phyloP scores from a whole-genome alignment of 2,888 invertebrate species.

The Catocala sponsa region DNA sequence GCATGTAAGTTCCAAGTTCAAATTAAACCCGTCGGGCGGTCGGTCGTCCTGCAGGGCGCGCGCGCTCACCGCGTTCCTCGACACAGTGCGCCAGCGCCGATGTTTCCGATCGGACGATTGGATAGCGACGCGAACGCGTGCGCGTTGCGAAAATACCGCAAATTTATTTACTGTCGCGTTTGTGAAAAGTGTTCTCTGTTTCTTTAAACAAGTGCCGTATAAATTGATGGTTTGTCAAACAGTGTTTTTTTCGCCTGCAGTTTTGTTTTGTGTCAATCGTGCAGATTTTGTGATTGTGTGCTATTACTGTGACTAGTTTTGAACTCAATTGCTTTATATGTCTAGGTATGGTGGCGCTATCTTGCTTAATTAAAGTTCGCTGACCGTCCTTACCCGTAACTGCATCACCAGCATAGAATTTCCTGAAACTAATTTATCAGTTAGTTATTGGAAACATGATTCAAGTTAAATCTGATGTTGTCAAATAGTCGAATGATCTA shows the following conservation, averaged over 20 bases:
- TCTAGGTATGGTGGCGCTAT: constrained; percentile 47
- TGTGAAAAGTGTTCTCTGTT: constrained; percentile 46
- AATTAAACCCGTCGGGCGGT: constrained; percentile 68
- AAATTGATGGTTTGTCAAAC: constrained; percentile 18
- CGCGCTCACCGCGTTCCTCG: constrained; percentile 38
- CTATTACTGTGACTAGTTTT: constrained; percentile 52
- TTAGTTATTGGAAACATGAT: constrained; percentile 40
- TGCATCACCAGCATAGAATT: constrained; percentile 31
- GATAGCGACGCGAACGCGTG: constrained; percentile 63
- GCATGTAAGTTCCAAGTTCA: constrained; percentile 74
- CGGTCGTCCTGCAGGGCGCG: constrained; percentile 56
- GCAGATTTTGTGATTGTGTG: constrained; percentile 57
- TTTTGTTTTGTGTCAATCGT: constrained; percentile 41
- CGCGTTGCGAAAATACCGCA: constrained; percentile 66
- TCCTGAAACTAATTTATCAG: constrained; percentile 15
- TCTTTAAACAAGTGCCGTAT: constrained; percentile 54
- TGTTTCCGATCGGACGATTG: constrained; percentile 78
- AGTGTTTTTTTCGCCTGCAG: constrained; percentile 24
- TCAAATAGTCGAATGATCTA: constrained; percentile 69
- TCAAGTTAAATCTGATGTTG: constrained; percentile 45
- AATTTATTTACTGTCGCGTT: constrained; percentile 46
- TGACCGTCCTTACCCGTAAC: constrained; percentile 45
- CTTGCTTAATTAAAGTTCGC: constrained; percentile 63
- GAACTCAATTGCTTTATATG: constrained; percentile 53
- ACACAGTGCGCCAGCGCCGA: constrained; percentile 76